These are phyloP conservation scores for Leptarthrus brevirostris DNA, from an alignment of 2,888 invertebrate genomes.

Conservation along the genomic window DNA sequence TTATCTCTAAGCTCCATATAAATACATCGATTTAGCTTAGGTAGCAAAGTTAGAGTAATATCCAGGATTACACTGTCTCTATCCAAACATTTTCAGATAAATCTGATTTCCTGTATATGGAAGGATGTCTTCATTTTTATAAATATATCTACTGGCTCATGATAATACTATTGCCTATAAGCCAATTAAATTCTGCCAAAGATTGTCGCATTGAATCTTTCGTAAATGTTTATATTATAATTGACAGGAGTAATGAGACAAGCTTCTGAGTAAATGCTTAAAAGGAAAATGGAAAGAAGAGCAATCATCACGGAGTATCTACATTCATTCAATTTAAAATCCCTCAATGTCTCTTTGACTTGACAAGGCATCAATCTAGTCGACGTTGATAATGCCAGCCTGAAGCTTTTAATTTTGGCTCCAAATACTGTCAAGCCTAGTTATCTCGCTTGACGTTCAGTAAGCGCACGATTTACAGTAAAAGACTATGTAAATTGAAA, in stretches of 20 bases:
- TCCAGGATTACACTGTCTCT: too few relatives aligned
- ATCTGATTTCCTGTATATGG: too few relatives aligned
- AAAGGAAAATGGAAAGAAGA: constrained; percentile 37
- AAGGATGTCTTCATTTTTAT: too few relatives aligned
- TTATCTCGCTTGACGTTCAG: constrained; percentile 7
- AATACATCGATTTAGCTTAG: too few relatives aligned
- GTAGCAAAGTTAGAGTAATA: too few relatives aligned
- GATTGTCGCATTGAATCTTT: background rate
- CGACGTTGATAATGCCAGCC: constrained; percentile 19
- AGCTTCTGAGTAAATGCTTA: constrained; percentile 35
- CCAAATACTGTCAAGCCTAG: constrained; percentile 16
- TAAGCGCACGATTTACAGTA: background rate
- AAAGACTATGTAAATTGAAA: background rate
- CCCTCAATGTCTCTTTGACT: constrained; percentile 43
- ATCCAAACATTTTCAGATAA: too few relatives aligned
- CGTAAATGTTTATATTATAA: constrained; percentile 14
- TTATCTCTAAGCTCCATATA: too few relatives aligned
- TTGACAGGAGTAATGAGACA: constrained; percentile 34
- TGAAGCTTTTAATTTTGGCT: constrained; percentile 39
- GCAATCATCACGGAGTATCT: constrained; percentile 32
- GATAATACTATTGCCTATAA: too few relatives aligned
- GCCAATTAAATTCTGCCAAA: background rate
- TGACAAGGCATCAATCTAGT: constrained; percentile 42
- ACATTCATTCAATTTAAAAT: constrained; percentile 46
- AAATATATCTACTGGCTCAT: too few relatives aligned